Conservation (phyloP, 1,140 invertebrate species). For the Hyles vespertilio region DNA sequence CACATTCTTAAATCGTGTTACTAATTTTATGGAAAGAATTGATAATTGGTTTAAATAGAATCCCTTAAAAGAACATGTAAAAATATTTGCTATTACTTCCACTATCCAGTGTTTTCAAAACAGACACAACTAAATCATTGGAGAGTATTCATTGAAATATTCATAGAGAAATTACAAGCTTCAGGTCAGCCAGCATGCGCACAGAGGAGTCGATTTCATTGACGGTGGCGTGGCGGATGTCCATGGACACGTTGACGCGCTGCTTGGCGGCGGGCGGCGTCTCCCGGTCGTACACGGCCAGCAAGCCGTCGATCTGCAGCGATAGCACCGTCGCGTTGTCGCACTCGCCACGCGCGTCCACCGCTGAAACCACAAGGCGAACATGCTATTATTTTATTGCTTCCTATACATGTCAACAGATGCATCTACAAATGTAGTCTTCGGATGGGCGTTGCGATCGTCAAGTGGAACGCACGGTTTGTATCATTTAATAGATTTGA, state of each 20-base stretch:
- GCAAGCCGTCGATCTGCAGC: constrained; percentile 45
- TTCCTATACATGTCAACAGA: too few species aligned
- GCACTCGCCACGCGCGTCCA: constrained; percentile 20
- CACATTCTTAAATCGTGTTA: background rate
- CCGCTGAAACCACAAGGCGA: background rate
- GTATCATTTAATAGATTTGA: too few species aligned
- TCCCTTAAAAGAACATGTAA: too few species aligned
- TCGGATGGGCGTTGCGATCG: too few species aligned
- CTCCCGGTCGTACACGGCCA: constrained; percentile 65
- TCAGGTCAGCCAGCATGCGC: constrained; percentile 42
- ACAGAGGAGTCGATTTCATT: constrained; percentile 32
- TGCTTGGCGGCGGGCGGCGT: constrained; percentile 22
- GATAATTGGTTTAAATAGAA: too few species aligned
- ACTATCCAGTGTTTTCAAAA: too few species aligned
- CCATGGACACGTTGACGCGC: constrained; percentile 26
- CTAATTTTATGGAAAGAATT: too few species aligned
- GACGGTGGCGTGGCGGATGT: constrained; percentile 48
- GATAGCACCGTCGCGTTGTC: constrained; percentile 36
- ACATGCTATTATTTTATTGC: constrained; percentile 8
- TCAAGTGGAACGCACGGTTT: too few species aligned
- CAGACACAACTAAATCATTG: too few species aligned
- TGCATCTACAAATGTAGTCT: too few species aligned
- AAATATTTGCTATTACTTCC: too few species aligned
- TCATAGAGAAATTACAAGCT: constrained; percentile 30
- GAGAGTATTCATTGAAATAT: too few species aligned